These are phyloP conservation scores for Andrena praecox DNA, from an alignment of 2,888 invertebrate genomes.

Conservation along the genomic window DNA sequence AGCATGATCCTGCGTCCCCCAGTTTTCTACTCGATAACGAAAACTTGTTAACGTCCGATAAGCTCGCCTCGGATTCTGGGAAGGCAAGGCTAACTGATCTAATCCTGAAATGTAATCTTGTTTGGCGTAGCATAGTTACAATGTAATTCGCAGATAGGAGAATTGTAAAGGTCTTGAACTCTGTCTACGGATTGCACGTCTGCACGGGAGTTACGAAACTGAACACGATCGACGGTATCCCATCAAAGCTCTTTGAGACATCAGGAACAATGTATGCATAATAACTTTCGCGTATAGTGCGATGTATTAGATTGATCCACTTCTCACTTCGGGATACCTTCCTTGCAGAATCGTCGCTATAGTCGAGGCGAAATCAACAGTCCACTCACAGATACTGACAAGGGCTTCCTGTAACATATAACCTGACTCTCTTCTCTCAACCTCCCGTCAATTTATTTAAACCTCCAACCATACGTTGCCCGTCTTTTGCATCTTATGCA, in stretches of 20 bases:
- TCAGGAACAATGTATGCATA: conserved; percentile 14
- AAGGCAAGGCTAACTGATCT: conserved; percentile 29
- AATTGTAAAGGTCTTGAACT: conserved; percentile 40
- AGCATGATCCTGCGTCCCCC: background rate
- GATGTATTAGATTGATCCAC: conserved; percentile 5
- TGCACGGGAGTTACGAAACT: conserved; percentile 36
- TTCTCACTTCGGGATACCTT: background rate
- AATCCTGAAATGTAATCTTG: conserved; percentile 45
- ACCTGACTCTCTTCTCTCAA: too few species aligned
- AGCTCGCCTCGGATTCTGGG: conserved; percentile 19
- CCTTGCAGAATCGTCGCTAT: background rate
- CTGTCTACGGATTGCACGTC: conserved; percentile 39
- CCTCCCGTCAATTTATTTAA: too few species aligned
- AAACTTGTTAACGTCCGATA: conserved; percentile 2
- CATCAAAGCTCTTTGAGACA: conserved; percentile 31
- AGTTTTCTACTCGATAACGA: background rate
- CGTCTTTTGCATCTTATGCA: too few species aligned
- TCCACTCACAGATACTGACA: background rate
- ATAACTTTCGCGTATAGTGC: background rate
- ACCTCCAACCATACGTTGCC: too few species aligned
- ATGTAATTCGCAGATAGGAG: conserved; percentile 48
- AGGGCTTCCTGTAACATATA: background rate
- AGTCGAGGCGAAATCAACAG: background rate
- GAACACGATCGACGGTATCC: conserved; percentile 33
- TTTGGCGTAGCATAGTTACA: conserved; percentile 32